Evolutionary conservation across 53 echinoderm and acorn worm species (phyloP).

Genomic region (Henricia sp.): DNA sequence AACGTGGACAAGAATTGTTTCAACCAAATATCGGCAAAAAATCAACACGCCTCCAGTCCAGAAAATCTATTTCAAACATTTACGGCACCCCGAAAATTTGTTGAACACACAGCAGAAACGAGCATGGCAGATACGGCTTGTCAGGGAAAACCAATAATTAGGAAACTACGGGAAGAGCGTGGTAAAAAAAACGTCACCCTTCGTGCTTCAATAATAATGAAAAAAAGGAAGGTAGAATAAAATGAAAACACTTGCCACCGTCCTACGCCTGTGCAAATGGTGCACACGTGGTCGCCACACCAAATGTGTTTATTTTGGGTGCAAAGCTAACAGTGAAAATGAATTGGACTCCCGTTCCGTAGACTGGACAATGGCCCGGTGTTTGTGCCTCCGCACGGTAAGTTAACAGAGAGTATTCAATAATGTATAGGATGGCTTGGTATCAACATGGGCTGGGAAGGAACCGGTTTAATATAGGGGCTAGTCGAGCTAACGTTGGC

Average conservation of each 20-base stretch:
- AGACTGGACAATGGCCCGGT: constrained; percentile 49
- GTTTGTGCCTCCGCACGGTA: constrained; percentile 59
- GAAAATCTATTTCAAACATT: constrained; percentile 55
- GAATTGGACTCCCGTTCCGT: constrained; percentile 46
- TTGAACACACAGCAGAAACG: constrained; percentile 43
- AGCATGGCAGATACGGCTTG: neutral
- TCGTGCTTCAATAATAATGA: constrained; percentile 53
- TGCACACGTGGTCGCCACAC: constrained; percentile 57
- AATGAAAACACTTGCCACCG: constrained; percentile 57
- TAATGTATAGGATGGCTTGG: constrained; percentile 35
- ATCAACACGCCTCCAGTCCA: constrained; percentile 47
- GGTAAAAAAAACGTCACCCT: constrained; percentile 50
- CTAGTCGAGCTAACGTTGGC: neutral
- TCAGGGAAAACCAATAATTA: constrained; percentile 17
- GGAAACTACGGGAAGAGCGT: constrained; percentile 10
- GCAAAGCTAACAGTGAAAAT: constrained; percentile 58
- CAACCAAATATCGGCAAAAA: constrained; percentile 33
- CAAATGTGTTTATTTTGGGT: constrained; percentile 56
- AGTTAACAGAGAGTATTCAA: constrained; percentile 60
- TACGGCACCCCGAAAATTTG: constrained; percentile 40
- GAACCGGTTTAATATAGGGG: constrained; percentile 40
- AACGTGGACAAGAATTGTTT: constrained; percentile 38
- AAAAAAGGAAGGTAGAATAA: constrained; percentile 1
- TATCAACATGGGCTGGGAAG: constrained; percentile 36
- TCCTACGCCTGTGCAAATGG: constrained; percentile 63